A percentile compares a stretch with the other conserved stretches of the same genome.
Evolutionary conservation across 2,113 vertebrate genomes (phyloP).

Genomic region (Atlantisia rogersi): DNA sequence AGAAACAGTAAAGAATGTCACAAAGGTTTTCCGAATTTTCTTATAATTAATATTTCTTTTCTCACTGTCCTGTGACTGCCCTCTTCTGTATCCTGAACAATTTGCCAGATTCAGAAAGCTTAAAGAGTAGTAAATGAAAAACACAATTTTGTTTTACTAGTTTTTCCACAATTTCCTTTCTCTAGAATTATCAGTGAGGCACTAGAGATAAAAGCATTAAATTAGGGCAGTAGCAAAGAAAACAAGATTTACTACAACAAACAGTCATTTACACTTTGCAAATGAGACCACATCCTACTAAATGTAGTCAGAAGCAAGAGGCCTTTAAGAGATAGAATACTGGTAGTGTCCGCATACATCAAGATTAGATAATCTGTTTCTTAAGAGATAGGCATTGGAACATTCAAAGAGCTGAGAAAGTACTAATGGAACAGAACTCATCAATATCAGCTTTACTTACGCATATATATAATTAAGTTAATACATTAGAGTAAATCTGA

Average conservation of each 20-base stretch:
- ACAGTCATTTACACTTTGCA: background rate
- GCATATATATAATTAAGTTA: background rate
- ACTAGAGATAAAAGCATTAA: background rate
- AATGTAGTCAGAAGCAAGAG: background rate
- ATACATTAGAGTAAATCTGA: background rate
- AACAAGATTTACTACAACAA: background rate
- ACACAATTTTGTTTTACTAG: background rate
- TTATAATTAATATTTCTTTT: background rate
- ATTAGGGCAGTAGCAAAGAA: background rate
- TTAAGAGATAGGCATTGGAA: background rate
- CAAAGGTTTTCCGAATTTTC: background rate
- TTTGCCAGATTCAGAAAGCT: background rate
- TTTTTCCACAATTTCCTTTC: background rate
- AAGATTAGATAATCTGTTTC: background rate
- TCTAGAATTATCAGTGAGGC: background rate
- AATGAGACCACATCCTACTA: accelerated
- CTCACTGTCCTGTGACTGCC: background rate
- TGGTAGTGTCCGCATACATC: background rate
- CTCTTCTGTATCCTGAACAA: background rate
- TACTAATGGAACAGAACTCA: background rate
- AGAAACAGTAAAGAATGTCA: background rate
- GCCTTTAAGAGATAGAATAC: background rate
- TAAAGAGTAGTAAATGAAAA: background rate
- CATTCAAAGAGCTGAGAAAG: background rate
- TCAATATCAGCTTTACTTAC: background rate